Evolutionary conservation across 2,888 invertebrate genomes (phyloP).

Genomic region (Pheosia tremula): DNA sequence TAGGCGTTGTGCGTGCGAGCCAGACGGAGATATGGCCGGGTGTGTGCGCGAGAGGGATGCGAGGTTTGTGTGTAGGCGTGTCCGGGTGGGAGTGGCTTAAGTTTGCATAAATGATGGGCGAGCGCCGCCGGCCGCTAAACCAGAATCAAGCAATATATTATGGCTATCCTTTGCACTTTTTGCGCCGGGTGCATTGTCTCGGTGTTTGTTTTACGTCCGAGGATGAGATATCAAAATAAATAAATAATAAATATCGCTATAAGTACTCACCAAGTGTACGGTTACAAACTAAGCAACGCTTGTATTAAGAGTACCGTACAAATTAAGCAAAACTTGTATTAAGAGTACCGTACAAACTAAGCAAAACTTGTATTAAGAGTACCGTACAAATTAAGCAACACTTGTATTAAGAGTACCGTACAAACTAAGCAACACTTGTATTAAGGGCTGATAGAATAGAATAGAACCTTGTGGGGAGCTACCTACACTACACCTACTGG

Average conservation of each 20-base stretch:
- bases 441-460: no score
- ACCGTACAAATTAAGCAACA: no score
- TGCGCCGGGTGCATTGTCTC: slow-evolving; percentile 74
- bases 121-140: slow-evolving; percentile 41
- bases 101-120: slow-evolving; percentile 71
- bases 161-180: slow-evolving; percentile 59
- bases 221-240: slow-evolving; percentile 60
- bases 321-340: no score
- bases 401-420: no score
- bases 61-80: slow-evolving; percentile 64
- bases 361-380: no score
- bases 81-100: slow-evolving; percentile 61
- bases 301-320: no score
- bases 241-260: no score
- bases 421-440: no score
- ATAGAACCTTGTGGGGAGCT: no score
- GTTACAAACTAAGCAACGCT: slow-evolving; percentile 26
- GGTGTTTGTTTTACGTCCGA: slow-evolving; percentile 53
- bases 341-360: no score
- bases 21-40: slow-evolving; percentile 51
- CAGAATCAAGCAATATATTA: slow-evolving; percentile 62
- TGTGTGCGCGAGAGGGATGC: slow-evolving; percentile 48
- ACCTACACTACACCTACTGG: no score
- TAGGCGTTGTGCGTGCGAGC: slow-evolving; percentile 68
- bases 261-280: slow-evolving; percentile 15